Evolutionary conservation across 2,888 invertebrate genomes (phyloP).

Genomic region (Trissolcus japonicus): DNA sequence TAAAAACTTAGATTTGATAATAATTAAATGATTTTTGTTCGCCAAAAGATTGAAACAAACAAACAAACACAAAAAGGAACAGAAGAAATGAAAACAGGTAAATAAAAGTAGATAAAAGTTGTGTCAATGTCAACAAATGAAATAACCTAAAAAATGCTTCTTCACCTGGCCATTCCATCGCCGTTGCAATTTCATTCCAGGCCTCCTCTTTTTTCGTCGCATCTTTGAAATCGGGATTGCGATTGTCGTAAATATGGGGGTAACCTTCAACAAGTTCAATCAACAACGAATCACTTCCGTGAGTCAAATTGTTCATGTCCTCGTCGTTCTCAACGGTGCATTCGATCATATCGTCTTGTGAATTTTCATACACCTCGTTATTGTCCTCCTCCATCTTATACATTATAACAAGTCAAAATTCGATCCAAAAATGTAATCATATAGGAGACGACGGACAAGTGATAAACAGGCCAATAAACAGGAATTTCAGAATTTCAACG

Average conservation of each 20-base stretch:
- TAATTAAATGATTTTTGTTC: too few species aligned
- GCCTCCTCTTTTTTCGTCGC: slow-evolving; percentile 43
- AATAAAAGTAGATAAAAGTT: too few species aligned
- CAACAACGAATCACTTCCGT: slow-evolving; percentile 48
- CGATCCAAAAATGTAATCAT: too few species aligned
- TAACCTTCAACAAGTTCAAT: slow-evolving; percentile 55
- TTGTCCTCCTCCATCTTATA: slow-evolving; percentile 38
- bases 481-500: neutral
- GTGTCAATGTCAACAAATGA: too few species aligned
- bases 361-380: slow-evolving; percentile 12
- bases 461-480: too few species aligned
- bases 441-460: too few species aligned
- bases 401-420: neutral
- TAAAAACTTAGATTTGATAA: too few species aligned
- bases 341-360: slow-evolving; percentile 37
- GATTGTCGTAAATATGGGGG: slow-evolving; percentile 52
- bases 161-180: slow-evolving; percentile 54
- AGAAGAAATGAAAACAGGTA: too few species aligned
- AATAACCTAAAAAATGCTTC: neutral
- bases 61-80: too few species aligned
- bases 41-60: too few species aligned
- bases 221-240: slow-evolving; percentile 48
- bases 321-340: slow-evolving; percentile 32
- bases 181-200: slow-evolving; percentile 44
- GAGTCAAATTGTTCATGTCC: slow-evolving; percentile 26